Evolutionary conservation across 2,797 vertebrate genomes (phyloP).

Genomic region (Hippoglossus hippoglossus): DNA sequence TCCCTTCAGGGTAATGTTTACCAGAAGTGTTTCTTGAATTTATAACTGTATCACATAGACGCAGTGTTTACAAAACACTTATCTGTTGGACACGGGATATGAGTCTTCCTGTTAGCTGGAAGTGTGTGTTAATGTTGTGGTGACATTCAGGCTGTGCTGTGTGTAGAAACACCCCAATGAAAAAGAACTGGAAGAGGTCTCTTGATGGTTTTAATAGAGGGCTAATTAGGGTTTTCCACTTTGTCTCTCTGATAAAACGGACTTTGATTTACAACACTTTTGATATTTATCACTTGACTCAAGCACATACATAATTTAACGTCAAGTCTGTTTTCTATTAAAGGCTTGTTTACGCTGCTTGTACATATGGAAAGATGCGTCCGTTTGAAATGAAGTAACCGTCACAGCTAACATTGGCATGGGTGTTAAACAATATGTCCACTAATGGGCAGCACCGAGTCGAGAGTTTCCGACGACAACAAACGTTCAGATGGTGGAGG

Average conservation of each 20-base stretch:
- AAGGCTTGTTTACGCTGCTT: too few species aligned
- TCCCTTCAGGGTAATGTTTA: background rate
- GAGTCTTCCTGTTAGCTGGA: slow-evolving; percentile 53
- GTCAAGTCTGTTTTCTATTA: too few species aligned
- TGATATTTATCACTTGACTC: background rate
- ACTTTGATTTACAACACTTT: background rate
- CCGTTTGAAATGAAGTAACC: too few species aligned
- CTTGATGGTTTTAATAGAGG: background rate
- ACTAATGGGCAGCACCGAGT: too few species aligned
- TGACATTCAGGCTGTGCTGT: background rate
- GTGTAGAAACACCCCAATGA: slow-evolving; percentile 5
- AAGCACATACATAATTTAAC: background rate
- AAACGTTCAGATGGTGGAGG: too few species aligned
- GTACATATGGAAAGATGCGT: too few species aligned
- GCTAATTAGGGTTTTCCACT: background rate
- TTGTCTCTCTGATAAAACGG: background rate
- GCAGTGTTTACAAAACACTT: slow-evolving; percentile 52
- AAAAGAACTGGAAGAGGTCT: slow-evolving; percentile 30
- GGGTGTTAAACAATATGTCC: too few species aligned
- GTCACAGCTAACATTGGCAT: too few species aligned
- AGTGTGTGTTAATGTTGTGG: background rate
- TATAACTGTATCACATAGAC: slow-evolving; percentile 16
- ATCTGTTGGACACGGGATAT: slow-evolving; percentile 45
- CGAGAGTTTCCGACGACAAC: too few species aligned
- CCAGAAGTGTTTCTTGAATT: slow-evolving; percentile 45